phyloP scores from a whole-genome alignment of 2,888 invertebrate species.

The Lepidochrysops patricia region DNA sequence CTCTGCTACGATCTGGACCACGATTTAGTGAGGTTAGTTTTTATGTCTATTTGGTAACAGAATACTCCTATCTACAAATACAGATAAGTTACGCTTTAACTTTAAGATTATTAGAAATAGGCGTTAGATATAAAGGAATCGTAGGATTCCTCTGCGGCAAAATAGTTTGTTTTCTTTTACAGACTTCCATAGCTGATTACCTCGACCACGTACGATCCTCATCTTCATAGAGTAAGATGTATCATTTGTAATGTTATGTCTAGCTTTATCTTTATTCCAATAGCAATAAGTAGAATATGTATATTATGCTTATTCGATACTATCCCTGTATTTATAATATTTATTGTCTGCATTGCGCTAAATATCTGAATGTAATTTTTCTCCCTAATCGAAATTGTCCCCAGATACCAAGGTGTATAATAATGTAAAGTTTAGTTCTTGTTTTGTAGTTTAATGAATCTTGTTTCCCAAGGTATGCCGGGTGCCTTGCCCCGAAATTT shows the following conservation, averaged over 20 bases:
- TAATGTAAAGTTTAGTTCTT: background rate
- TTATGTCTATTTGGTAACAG: slow-evolving; percentile 5
- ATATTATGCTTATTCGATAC: background rate
- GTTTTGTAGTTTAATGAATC: background rate
- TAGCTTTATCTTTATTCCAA: background rate
- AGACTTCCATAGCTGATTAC: background rate
- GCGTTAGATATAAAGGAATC: background rate
- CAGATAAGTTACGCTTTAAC: background rate
- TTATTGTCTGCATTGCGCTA: background rate
- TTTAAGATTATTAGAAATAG: background rate
- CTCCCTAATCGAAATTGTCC: background rate
- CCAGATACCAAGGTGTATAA: background rate
- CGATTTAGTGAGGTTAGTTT: background rate
- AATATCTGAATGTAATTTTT: background rate
- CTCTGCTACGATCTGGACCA: background rate
- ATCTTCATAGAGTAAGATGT: background rate
- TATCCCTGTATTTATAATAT: background rate
- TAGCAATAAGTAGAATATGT: background rate
- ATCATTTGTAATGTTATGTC: slow-evolving; percentile 1
- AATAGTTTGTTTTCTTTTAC: background rate
- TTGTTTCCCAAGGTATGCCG: background rate
- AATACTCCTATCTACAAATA: background rate
- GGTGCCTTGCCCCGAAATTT: background rate
- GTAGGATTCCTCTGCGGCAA: background rate
- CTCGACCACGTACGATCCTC: background rate